Conservation (phyloP, 1,140 invertebrate species). For the Euschistus heros region DNA sequence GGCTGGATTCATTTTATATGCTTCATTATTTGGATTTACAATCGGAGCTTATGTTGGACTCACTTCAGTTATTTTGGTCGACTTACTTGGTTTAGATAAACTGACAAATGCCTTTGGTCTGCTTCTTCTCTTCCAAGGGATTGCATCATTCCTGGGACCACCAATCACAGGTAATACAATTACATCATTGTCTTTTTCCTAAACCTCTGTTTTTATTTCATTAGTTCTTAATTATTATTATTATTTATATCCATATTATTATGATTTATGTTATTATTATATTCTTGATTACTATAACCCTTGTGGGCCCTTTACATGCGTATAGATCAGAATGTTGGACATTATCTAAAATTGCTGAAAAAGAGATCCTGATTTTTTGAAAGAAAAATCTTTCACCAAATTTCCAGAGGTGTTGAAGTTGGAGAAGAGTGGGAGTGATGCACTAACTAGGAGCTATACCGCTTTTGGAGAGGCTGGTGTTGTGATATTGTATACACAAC, state of each 20-base stretch:
- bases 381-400: too few species aligned
- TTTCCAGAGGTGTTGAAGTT: too few species aligned
- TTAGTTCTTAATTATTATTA: neutral
- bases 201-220: neutral
- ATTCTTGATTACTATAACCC: neutral
- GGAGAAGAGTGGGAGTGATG: too few species aligned
- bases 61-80: constrained; percentile 81
- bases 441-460: too few species aligned
- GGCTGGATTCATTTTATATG: constrained; percentile 59
- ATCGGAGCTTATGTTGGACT: constrained; percentile 88
- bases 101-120: constrained; percentile 90
- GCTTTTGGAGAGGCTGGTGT: too few species aligned
- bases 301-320: neutral
- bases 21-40: constrained; percentile 72
- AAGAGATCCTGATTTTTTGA: too few species aligned
- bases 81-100: constrained; percentile 73
- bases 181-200: neutral
- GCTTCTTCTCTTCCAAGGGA: constrained; percentile 79
- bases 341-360: too few species aligned
- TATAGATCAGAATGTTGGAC: too few species aligned
- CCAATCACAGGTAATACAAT: constrained; percentile 66
- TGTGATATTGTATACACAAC: too few species aligned
- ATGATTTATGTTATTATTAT: neutral
- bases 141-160: constrained; percentile 78
- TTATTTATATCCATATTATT: neutral